A percentile compares a stretch with the other conserved stretches of the same genome.
Evolutionary conservation across 2,888 invertebrate genomes (phyloP).

Genomic region (Agrochola lychnidis): DNA sequence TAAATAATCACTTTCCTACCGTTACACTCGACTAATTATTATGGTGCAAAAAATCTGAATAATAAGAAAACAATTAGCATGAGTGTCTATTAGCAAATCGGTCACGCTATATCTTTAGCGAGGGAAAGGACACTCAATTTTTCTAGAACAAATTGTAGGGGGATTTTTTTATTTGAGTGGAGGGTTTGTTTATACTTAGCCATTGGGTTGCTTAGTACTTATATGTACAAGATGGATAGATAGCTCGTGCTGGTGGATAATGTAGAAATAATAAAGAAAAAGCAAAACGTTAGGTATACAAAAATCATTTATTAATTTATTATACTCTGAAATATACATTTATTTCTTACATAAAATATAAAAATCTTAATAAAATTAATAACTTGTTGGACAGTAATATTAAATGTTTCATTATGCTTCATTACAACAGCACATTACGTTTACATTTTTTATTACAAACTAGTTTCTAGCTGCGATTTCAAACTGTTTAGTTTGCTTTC

Average conservation of each 20-base stretch:
- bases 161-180: not conserved
- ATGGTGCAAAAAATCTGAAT: conserved; percentile 43
- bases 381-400: conserved; percentile 39
- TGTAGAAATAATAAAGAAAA: not conserved
- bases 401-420: not conserved
- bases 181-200: not conserved
- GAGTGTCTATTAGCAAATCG: conserved; percentile 29
- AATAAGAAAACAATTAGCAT: conserved; percentile 35
- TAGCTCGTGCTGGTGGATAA: not conserved
- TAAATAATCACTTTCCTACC: conserved; percentile 57
- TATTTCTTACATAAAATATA: conserved; percentile 21
- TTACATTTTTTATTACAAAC: conserved; percentile 71
- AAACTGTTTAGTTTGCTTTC: conserved; percentile 84
- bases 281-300: not conserved
- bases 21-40: conserved; percentile 48
- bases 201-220: not conserved
- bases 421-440: not conserved
- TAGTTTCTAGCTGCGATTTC: conserved; percentile 82
- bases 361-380: conserved; percentile 22
- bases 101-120: conserved; percentile 18
- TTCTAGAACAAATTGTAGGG: not conserved
- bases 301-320: conserved; percentile 36
- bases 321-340: conserved; percentile 32
- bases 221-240: not conserved
- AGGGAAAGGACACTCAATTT: not conserved